Conservation (phyloP, 2,888 invertebrate genomes). For the Fragum sueziense region DNA sequence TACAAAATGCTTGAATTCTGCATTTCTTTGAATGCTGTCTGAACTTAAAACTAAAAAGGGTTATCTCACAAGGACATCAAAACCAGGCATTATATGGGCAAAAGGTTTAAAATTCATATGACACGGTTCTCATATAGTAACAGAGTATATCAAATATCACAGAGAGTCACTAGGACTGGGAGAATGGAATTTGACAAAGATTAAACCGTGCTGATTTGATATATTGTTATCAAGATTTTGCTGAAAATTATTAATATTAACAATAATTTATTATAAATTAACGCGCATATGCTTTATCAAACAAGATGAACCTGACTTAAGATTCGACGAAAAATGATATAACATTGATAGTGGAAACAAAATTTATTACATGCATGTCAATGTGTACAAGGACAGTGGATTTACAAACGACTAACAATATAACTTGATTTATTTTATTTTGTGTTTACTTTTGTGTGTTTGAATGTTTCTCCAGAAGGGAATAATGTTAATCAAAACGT, state of each 20-base stretch:
- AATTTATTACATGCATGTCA: too few relatives aligned
- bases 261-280: background rate
- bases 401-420: too few relatives aligned
- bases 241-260: background rate
- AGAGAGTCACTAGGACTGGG: background rate
- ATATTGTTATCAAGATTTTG: background rate
- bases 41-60: background rate
- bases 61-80: background rate
- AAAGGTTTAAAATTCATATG: background rate
- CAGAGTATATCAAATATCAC: background rate
- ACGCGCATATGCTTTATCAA: background rate
- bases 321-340: background rate
- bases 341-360: too few relatives aligned
- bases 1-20: background rate
- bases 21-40: background rate
- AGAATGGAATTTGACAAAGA: background rate
- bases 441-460: too few relatives aligned
- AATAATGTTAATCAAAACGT: too few relatives aligned
- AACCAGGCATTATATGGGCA: background rate
- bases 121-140: background rate
- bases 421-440: too few relatives aligned
- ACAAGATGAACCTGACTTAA: background rate
- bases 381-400: too few relatives aligned
- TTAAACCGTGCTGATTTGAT: background rate
- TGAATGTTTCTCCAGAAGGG: too few relatives aligned